phyloP scores from a whole-genome alignment of 2,113 vertebrate genomes.

The Brachypodius melanocephalos region DNA sequence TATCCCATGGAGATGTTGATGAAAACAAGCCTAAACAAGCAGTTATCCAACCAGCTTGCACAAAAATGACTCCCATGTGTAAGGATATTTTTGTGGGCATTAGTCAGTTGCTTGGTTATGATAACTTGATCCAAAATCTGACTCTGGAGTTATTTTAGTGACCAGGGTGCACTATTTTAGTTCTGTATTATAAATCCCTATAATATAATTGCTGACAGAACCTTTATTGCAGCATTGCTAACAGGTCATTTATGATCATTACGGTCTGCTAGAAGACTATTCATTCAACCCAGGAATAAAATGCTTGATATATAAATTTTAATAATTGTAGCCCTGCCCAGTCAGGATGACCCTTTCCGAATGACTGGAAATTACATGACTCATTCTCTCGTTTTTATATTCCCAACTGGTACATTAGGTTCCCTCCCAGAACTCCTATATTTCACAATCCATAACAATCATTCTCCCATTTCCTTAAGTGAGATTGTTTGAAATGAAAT shows the following conservation, averaged over 20 bases:
- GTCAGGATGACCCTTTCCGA: background rate
- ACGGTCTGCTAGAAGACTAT: background rate
- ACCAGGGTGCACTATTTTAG: conserved; percentile 31
- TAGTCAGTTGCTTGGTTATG: conserved; percentile 41
- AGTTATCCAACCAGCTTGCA: background rate
- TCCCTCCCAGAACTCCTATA: conserved; percentile 1
- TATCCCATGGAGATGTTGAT: background rate
- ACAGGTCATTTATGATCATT: conserved; percentile 1
- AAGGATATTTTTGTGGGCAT: conserved; percentile 30
- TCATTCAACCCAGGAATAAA: background rate
- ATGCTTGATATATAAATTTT: conserved; percentile 24
- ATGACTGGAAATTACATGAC: conserved; percentile 39
- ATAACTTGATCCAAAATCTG: conserved; percentile 47
- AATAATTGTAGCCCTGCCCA: background rate
- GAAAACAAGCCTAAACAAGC: background rate
- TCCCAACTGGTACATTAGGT: conserved; percentile 31
- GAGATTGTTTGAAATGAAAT: conserved; percentile 4
- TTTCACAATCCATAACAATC: background rate
- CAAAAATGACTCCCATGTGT: background rate
- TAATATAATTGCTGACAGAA: conserved; percentile 47
- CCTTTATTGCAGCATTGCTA: conserved; percentile 1
- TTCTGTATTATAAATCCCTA: conserved; percentile 34
- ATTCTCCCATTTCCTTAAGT: background rate
- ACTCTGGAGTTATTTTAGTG: conserved; percentile 57
- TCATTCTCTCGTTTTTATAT: conserved; percentile 33